These are phyloP conservation scores for Syngnathus scovelli DNA, from an alignment of 2,113 vertebrate species.

Conservation along the genomic window DNA sequence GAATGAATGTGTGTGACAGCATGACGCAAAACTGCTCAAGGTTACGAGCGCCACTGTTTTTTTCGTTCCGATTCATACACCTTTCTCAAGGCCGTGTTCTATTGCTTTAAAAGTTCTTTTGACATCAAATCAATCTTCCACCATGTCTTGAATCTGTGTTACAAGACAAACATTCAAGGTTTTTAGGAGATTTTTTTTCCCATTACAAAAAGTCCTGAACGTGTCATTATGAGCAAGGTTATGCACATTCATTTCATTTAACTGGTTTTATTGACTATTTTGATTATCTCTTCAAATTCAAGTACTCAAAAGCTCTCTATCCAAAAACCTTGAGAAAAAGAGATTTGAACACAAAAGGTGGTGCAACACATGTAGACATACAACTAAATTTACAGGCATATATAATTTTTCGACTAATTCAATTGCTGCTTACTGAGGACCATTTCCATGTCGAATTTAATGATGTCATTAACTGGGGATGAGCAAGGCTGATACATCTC, in stretches of 20 bases:
- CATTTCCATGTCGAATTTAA: too few species aligned
- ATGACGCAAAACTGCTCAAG: slow-evolving; percentile 13
- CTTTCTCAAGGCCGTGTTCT: background rate
- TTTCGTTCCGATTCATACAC: background rate
- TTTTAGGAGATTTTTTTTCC: background rate
- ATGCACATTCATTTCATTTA: background rate
- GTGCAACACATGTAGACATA: too few species aligned
- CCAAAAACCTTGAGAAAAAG: too few species aligned
- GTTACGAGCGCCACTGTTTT: background rate
- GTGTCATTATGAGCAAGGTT: background rate
- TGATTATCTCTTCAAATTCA: background rate
- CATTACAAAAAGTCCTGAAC: background rate
- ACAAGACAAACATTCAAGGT: background rate
- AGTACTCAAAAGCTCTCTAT: too few species aligned
- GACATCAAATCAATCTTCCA: background rate
- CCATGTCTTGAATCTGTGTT: slow-evolving; percentile 4
- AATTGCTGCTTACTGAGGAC: background rate
- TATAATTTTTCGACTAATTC: background rate
- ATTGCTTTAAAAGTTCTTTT: background rate
- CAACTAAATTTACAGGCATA: background rate
- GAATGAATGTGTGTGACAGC: slow-evolving; percentile 39
- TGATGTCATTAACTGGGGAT: too few species aligned
- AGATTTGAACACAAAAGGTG: too few species aligned
- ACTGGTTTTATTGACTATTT: background rate
- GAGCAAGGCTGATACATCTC: too few species aligned